Conservation (phyloP, 2,113 vertebrate genomes). For the Scopus umbretta region DNA sequence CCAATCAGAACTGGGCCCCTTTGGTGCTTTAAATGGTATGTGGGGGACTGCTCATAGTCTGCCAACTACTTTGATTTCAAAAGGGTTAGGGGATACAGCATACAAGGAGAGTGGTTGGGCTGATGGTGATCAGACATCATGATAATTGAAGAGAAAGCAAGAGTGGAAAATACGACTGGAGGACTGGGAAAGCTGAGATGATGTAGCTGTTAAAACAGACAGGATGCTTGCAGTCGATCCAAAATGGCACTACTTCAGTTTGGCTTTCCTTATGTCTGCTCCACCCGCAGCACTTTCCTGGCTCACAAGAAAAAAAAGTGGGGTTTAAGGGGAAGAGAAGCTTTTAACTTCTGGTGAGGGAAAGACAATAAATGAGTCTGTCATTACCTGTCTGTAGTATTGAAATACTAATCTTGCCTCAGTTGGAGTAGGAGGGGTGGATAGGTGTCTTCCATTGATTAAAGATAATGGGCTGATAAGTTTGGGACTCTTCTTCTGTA, state of each 20-base stretch:
- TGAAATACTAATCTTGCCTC: neutral
- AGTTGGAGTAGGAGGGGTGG: neutral
- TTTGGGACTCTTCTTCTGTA: slow-evolving; percentile 6
- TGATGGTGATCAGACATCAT: neutral
- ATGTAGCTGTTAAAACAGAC: neutral
- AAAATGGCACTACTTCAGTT: neutral
- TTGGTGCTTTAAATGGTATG: neutral
- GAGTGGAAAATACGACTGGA: neutral
- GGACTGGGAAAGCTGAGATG: neutral
- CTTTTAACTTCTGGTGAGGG: neutral
- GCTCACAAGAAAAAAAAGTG: neutral
- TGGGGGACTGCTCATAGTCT: neutral
- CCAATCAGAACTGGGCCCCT: neutral
- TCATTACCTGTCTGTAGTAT: neutral
- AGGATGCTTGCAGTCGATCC: neutral
- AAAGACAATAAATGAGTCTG: neutral
- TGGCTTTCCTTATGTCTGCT: neutral
- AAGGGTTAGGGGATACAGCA: neutral
- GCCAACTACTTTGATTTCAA: neutral
- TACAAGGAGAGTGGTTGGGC: neutral
- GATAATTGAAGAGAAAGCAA: neutral
- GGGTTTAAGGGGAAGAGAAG: neutral
- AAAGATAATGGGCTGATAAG: neutral
- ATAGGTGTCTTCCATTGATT: neutral
- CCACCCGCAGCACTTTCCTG: neutral